These are phyloP conservation scores for Canis aureus DNA, from an alignment of 2,113 vertebrate species.

Conservation along the genomic window DNA sequence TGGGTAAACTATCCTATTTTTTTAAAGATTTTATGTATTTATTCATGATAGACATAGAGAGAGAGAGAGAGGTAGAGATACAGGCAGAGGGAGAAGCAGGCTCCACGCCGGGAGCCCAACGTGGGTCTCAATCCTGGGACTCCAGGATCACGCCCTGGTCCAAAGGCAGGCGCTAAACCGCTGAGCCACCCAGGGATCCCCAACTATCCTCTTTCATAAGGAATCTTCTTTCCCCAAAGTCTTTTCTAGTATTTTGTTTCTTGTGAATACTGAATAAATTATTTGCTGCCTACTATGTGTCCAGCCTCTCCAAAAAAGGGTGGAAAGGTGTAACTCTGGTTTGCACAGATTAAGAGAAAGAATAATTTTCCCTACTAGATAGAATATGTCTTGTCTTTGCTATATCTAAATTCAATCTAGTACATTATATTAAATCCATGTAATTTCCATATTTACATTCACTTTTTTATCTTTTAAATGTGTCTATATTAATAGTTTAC, in stretches of 20 bases:
- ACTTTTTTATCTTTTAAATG: not conserved
- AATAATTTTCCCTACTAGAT: not conserved
- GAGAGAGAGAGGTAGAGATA: too few relatives aligned
- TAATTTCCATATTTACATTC: not conserved
- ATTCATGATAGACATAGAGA: too few relatives aligned
- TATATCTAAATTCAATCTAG: not conserved
- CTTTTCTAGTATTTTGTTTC: not conserved
- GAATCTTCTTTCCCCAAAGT: not conserved
- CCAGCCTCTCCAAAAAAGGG: not conserved
- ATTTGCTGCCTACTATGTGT: not conserved
- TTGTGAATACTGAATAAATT: conserved; percentile 1
- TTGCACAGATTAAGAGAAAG: conserved; percentile 7
- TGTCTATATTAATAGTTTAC: not conserved
- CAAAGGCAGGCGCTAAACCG: too few relatives aligned
- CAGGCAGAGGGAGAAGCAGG: too few relatives aligned
- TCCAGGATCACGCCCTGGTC: too few relatives aligned
- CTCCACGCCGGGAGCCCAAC: too few relatives aligned
- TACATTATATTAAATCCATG: conserved; percentile 8
- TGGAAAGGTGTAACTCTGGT: not conserved
- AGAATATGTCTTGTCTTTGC: not conserved
- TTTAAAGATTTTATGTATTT: too few relatives aligned
- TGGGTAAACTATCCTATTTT: not conserved
- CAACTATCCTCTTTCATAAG: not conserved
- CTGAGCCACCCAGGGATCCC: too few relatives aligned
- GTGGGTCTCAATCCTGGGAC: too few relatives aligned